Conservation (phyloP, 1,140 invertebrate genomes). For the Drosophila sucinea region DNA sequence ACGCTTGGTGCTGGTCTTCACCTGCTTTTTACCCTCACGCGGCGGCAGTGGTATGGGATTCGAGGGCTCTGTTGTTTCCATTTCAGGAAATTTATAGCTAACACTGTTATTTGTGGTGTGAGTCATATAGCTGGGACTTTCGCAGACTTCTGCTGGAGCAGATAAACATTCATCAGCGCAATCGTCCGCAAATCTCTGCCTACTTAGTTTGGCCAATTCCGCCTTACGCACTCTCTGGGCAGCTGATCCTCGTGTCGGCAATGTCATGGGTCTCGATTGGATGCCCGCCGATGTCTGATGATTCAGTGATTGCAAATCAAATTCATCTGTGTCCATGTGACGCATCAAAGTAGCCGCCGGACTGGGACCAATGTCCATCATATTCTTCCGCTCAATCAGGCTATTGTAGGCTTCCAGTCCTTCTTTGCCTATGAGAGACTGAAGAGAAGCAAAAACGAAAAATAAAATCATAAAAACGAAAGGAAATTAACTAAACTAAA, state of each 20-base stretch:
- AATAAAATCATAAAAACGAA: conserved; percentile 7
- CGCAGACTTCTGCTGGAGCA: conserved; percentile 49
- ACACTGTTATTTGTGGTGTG: conserved; percentile 16
- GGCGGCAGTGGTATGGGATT: conserved; percentile 93
- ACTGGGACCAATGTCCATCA: conserved; percentile 68
- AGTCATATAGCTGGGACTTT: conserved; percentile 81
- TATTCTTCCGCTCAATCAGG: conserved; percentile 89
- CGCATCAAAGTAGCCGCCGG: conserved; percentile 68
- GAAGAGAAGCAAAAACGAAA: conserved; percentile 20
- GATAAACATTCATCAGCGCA: background rate
- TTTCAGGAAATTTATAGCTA: conserved; percentile 70
- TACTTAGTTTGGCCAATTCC: conserved; percentile 28
- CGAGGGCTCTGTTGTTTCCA: conserved; percentile 79
- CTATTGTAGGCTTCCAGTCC: conserved; percentile 96
- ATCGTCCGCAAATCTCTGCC: background rate
- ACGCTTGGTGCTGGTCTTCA: conserved; percentile 87
- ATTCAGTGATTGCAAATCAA: conserved; percentile 54
- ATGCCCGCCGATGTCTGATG: conserved; percentile 55
- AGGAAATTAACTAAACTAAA: conserved; percentile 22
- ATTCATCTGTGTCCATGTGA: conserved; percentile 77
- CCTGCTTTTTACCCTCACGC: conserved; percentile 89
- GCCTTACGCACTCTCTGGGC: conserved; percentile 59
- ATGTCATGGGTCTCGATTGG: conserved; percentile 63
- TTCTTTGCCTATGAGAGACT: conserved; percentile 91
- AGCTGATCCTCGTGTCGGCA: conserved; percentile 69